phyloP scores from a whole-genome alignment of 2,888 invertebrate species.

The Cyaniris semiargus region DNA sequence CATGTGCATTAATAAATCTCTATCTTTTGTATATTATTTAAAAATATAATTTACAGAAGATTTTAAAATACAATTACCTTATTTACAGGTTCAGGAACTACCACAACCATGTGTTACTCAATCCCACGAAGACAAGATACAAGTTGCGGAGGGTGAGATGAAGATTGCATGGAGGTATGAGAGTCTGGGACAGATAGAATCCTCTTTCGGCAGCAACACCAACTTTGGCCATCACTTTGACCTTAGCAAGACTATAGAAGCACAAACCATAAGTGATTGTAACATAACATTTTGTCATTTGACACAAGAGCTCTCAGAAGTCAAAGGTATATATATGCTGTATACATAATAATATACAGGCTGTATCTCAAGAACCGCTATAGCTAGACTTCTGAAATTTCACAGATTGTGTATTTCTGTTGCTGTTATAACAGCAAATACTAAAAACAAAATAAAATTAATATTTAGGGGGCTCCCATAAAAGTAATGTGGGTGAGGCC shows the following conservation, averaged over 20 bases:
- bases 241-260: conserved; percentile 86
- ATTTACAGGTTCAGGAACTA: conserved; percentile 70
- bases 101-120: conserved; percentile 76
- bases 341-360: not conserved
- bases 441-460: too few species aligned
- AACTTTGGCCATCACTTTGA: conserved; percentile 91
- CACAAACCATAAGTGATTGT: conserved; percentile 77
- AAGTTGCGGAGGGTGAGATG: conserved; percentile 79
- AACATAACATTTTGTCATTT: conserved; percentile 81
- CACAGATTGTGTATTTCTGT: too few species aligned
- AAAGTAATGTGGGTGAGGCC: too few species aligned
- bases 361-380: not conserved
- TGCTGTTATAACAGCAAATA: too few species aligned
- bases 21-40: not conserved
- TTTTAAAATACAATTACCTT: not conserved
- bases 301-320: conserved; percentile 44
- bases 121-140: conserved; percentile 63
- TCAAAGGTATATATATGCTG: conserved; percentile 47
- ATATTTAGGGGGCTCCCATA: not conserved
- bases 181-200: conserved; percentile 84
- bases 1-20: too few species aligned
- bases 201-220: conserved; percentile 68
- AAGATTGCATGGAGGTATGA: conserved; percentile 96
- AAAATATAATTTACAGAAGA: not conserved
- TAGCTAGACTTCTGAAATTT: too few species aligned